Evolutionary conservation across 2,113 vertebrate species (phyloP).

Genomic region (Lanius collurio): DNA sequence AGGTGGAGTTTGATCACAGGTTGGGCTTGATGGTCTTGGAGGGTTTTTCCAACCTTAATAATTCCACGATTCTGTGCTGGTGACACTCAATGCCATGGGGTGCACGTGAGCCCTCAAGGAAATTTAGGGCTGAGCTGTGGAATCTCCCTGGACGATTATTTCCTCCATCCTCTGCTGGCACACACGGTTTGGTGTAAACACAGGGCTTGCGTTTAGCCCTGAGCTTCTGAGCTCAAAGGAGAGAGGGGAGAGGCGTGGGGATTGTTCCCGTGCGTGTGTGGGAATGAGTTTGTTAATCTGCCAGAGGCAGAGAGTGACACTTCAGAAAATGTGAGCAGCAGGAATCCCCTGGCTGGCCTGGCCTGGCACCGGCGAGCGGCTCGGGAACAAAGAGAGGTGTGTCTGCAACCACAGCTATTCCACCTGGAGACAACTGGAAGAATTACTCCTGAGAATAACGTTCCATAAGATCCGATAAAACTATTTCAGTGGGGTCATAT

Average conservation of each 20-base stretch:
- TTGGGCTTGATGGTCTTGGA: neutral
- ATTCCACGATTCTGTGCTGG: neutral
- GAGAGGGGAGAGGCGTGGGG: neutral
- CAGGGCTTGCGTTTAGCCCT: neutral
- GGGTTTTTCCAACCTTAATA: neutral
- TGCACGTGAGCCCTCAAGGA: neutral
- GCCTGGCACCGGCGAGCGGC: neutral
- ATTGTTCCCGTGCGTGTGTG: neutral
- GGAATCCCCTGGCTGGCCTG: conserved; percentile 49
- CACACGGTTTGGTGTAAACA: neutral
- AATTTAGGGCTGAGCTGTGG: neutral
- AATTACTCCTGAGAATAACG: conserved; percentile 23
- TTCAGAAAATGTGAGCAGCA: conserved; percentile 25
- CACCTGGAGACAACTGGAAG: conserved; percentile 53
- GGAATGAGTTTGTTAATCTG: neutral
- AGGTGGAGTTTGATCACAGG: neutral
- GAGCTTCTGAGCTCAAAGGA: neutral
- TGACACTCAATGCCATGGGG: accelerated
- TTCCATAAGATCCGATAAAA: conserved; percentile 53
- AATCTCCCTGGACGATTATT: neutral
- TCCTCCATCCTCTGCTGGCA: neutral
- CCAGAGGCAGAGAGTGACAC: conserved; percentile 29
- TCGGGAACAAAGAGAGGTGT: conserved; percentile 68
- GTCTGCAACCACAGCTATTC: conserved; percentile 53
- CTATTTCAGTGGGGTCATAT: neutral